Evolutionary conservation across 2,888 invertebrate species (phyloP).

Genomic region (Stictocephala bisonia): DNA sequence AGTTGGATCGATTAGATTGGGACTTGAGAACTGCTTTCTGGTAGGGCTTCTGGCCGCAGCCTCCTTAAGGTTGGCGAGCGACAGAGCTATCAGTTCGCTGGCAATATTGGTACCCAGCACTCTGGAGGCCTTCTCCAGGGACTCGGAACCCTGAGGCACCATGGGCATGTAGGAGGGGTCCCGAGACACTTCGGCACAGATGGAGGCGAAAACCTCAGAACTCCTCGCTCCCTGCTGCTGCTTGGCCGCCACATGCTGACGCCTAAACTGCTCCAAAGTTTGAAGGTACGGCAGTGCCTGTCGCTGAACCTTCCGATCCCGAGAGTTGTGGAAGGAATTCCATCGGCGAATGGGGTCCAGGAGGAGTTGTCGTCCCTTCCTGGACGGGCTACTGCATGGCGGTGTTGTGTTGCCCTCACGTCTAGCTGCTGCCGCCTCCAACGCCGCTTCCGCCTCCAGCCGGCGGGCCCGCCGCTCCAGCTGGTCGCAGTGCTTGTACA

Average conservation of each 20-base stretch:
- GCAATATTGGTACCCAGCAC: constrained; percentile 46
- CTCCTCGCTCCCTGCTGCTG: background rate
- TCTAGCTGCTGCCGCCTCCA: constrained; percentile 39
- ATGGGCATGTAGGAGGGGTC: constrained; percentile 47
- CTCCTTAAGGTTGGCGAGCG: constrained; percentile 33
- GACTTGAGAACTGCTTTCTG: constrained; percentile 53
- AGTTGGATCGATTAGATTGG: constrained; percentile 50
- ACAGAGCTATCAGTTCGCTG: constrained; percentile 46
- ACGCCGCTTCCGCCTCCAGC: constrained; percentile 42
- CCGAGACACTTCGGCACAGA: constrained; percentile 7
- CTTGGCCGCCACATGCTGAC: constrained; percentile 25
- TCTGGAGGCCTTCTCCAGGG: constrained; percentile 43
- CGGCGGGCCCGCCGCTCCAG: constrained; percentile 60
- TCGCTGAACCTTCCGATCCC: constrained; percentile 48
- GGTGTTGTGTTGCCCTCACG: constrained; percentile 56
- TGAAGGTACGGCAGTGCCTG: constrained; percentile 42
- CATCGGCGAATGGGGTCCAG: constrained; percentile 66
- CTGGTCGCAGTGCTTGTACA: constrained; percentile 65
- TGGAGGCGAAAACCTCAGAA: constrained; percentile 30
- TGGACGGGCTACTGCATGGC: constrained; percentile 63
- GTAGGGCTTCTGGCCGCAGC: constrained; percentile 48
- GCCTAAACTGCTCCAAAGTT: constrained; percentile 41
- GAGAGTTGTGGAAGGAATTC: constrained; percentile 66
- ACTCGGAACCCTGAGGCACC: constrained; percentile 39
- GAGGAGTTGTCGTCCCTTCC: constrained; percentile 59